Evolutionary conservation across 2,113 vertebrate species (phyloP).

Genomic region (Dinomys branickii): DNA sequence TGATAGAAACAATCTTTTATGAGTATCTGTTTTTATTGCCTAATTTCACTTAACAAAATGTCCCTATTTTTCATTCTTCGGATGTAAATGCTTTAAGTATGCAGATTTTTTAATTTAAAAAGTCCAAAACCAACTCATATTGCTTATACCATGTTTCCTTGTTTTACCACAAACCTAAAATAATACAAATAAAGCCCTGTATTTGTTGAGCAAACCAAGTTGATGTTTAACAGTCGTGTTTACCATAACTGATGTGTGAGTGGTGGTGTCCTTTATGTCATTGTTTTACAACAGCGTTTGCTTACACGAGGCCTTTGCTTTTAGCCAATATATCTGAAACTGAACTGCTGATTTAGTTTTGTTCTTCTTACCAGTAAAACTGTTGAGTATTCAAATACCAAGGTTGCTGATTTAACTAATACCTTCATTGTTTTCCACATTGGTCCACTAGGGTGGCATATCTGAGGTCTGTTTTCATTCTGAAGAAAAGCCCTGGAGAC

Average conservation of each 20-base stretch:
- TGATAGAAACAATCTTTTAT: slow-evolving; percentile 69
- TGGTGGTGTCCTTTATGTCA: slow-evolving; percentile 83
- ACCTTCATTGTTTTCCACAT: slow-evolving; percentile 82
- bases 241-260: slow-evolving; percentile 84
- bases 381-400: slow-evolving; percentile 79
- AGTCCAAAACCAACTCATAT: slow-evolving; percentile 64
- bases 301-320: slow-evolving; percentile 84
- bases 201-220: slow-evolving; percentile 86
- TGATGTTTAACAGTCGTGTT: slow-evolving; percentile 86
- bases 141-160: slow-evolving; percentile 76
- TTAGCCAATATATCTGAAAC: slow-evolving; percentile 84
- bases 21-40: slow-evolving; percentile 37
- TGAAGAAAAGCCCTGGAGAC: slow-evolving; percentile 77
- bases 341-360: slow-evolving; percentile 81
- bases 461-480: slow-evolving; percentile 82
- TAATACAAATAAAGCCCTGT: slow-evolving; percentile 83
- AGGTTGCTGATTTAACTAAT: slow-evolving; percentile 79
- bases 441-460: slow-evolving; percentile 78
- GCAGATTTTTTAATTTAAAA: slow-evolving; percentile 47
- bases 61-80: slow-evolving; percentile 70
- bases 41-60: slow-evolving; percentile 56
- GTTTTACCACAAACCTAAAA: slow-evolving; percentile 78
- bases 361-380: slow-evolving; percentile 79
- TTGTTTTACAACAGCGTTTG: slow-evolving; percentile 86
- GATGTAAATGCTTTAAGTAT: slow-evolving; percentile 57